phyloP scores from a whole-genome alignment of 2,113 vertebrate species.

The Nothobranchius kuhntae region DNA sequence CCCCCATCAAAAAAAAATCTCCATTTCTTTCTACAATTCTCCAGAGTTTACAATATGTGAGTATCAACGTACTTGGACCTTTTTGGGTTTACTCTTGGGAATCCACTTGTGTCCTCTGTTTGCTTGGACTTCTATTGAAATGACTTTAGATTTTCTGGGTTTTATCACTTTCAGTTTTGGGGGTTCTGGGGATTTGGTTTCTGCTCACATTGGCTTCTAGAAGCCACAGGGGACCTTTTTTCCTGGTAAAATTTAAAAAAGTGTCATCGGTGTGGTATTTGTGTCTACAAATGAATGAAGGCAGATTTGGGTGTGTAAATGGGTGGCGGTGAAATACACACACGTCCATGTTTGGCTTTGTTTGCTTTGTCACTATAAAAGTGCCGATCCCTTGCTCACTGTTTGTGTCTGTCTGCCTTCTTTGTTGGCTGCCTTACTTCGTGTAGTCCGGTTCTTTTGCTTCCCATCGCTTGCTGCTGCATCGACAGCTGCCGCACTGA shows the following conservation, averaged over 20 bases:
- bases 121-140: conserved; percentile 1
- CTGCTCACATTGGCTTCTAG: conserved; percentile 5
- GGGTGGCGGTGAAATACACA: conserved; percentile 11
- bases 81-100: conserved; percentile 24
- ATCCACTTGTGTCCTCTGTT: conserved; percentile 8
- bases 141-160: conserved; percentile 5
- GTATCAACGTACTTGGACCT: conserved; percentile 68
- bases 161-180: not conserved
- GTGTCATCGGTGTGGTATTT: not conserved
- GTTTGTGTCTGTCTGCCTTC: conserved; percentile 22
- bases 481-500: conserved; percentile 45
- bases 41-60: conserved; percentile 81
- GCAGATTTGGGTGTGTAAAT: conserved; percentile 13
- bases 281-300: conserved; percentile 13
- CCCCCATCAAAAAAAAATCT: conserved; percentile 25
- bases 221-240: not conserved
- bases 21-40: conserved; percentile 45
- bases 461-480: conserved; percentile 29
- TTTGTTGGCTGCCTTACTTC: conserved; percentile 32
- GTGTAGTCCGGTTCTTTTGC: conserved; percentile 7
- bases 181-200: not conserved
- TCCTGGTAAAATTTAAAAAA: too few species aligned
- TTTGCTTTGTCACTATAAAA: conserved; percentile 23
- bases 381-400: conserved; percentile 4
- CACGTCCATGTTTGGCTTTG: conserved; percentile 11